A percentile compares a stretch with the other conserved stretches of the same genome.
phyloP scores from a whole-genome alignment of 2,888 invertebrate species.

The Heliconius erato region DNA sequence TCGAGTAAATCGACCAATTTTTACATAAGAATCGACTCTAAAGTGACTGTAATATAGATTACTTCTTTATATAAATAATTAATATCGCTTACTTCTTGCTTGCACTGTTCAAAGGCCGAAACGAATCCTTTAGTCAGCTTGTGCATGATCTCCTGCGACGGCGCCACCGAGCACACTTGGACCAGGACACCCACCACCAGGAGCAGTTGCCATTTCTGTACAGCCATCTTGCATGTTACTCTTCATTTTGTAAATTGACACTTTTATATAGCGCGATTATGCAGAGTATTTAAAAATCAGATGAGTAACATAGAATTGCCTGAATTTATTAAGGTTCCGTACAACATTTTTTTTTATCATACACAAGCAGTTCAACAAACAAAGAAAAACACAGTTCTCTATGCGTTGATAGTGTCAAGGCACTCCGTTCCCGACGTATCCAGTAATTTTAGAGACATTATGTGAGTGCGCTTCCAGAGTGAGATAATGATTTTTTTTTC shows the following conservation, averaged over 20 bases:
- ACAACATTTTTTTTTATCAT: not conserved
- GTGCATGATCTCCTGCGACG: slow-evolving; percentile 70
- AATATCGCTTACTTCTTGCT: slow-evolving; percentile 64
- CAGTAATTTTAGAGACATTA: no score
- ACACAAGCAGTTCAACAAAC: no score
- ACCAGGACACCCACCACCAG: slow-evolving; percentile 48
- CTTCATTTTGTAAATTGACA: not conserved
- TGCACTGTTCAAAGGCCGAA: slow-evolving; percentile 67
- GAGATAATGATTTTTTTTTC: no score
- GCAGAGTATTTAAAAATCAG: not conserved
- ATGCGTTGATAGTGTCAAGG: no score
- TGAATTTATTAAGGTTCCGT: not conserved
- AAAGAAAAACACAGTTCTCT: no score
- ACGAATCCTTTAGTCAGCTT: slow-evolving; percentile 68
- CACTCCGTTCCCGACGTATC: no score
- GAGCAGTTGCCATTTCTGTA: slow-evolving; percentile 57
- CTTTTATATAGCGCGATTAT: slow-evolving; percentile 1
- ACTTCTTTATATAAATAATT: no score
- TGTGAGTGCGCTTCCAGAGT: no score
- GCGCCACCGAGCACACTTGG: slow-evolving; percentile 43
- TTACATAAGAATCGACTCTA: no score
- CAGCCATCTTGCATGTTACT: slow-evolving; percentile 58
- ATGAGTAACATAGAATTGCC: not conserved
- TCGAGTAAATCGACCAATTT: no score
- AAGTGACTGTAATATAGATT: no score